phyloP scores from a whole-genome alignment of 2,888 invertebrate species.

The Tanaodytes sp. region DNA sequence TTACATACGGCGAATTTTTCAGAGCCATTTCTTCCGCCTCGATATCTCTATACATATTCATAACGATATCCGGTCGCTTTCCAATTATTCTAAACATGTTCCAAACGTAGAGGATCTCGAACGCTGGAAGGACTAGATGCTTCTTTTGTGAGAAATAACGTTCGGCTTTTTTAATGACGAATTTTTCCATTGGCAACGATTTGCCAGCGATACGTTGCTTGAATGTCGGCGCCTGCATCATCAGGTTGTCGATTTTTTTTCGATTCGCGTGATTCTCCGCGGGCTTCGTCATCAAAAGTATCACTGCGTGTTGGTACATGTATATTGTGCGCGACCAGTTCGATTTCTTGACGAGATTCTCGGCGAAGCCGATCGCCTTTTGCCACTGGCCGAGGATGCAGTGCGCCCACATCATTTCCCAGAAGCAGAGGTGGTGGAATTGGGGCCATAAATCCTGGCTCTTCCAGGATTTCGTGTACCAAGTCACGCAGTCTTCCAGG shows the following conservation, averaged over 20 bases:
- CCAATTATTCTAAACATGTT: constrained; percentile 90
- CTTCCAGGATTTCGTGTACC: constrained; percentile 86
- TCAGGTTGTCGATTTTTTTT: constrained; percentile 77
- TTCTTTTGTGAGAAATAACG: constrained; percentile 85
- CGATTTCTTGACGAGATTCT: constrained; percentile 82
- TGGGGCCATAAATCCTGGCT: constrained; percentile 91
- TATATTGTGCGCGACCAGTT: constrained; percentile 95
- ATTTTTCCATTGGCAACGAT: constrained; percentile 97
- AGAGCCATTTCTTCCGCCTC: constrained; percentile 74
- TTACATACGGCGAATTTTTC: constrained; percentile 60
- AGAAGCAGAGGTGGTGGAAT: constrained; percentile 93
- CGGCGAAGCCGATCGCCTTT: constrained; percentile 82
- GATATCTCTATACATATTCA: constrained; percentile 78
- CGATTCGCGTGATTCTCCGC: constrained; percentile 75
- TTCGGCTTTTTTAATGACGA: constrained; percentile 88
- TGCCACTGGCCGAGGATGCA: constrained; percentile 85
- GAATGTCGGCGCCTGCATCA: constrained; percentile 85
- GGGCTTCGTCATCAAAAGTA: constrained; percentile 82
- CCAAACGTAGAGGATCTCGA: constrained; percentile 94
- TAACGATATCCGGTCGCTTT: constrained; percentile 79
- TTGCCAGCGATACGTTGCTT: constrained; percentile 96
- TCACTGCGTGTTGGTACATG: constrained; percentile 89
- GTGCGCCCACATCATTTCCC: constrained; percentile 94
- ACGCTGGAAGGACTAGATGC: constrained; percentile 84
- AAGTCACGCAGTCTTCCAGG: constrained; percentile 80